A percentile compares a stretch with the other conserved stretches of the same genome.
These are phyloP conservation scores for Campylomormyrus tamandua DNA, from an alignment of 2,113 vertebrate species.

Conservation along the genomic window DNA sequence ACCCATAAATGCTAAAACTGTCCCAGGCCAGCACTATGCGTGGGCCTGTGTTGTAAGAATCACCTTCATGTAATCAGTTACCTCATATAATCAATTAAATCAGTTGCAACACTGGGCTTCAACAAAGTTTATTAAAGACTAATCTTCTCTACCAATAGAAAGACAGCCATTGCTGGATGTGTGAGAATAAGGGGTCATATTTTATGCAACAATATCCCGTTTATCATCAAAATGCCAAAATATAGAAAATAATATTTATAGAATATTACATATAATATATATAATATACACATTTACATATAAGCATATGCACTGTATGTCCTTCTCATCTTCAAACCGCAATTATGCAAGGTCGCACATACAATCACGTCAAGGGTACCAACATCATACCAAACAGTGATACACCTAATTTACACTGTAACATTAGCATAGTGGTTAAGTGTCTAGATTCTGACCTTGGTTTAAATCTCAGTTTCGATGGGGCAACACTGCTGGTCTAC, in stretches of 20 bases:
- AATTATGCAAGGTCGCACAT: not conserved
- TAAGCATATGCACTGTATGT: not conserved
- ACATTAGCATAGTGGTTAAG: conserved; percentile 12
- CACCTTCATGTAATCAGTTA: not conserved
- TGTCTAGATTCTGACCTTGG: not conserved
- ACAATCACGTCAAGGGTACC: not conserved
- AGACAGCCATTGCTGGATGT: not conserved
- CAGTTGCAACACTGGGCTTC: not conserved
- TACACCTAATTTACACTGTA: not conserved
- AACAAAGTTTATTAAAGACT: not conserved
- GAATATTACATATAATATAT: conserved; percentile 16
- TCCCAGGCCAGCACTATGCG: not conserved
- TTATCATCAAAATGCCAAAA: conserved; percentile 13
- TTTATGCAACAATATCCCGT: conserved; percentile 1
- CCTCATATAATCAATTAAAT: not conserved
- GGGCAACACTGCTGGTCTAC: not conserved
- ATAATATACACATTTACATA: conserved; percentile 23
- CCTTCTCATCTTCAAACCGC: not conserved
- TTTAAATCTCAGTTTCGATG: not conserved
- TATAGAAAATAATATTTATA: conserved; percentile 21
- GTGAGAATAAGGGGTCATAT: not conserved
- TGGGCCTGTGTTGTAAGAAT: not conserved
- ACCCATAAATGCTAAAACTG: not conserved
- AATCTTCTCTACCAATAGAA: not conserved
- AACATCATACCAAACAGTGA: not conserved